Evolutionary conservation across 2,888 invertebrate genomes (phyloP), one percentile per base, ranked within the genome.

Genomic region (Philhelius pedissequus): DNA sequence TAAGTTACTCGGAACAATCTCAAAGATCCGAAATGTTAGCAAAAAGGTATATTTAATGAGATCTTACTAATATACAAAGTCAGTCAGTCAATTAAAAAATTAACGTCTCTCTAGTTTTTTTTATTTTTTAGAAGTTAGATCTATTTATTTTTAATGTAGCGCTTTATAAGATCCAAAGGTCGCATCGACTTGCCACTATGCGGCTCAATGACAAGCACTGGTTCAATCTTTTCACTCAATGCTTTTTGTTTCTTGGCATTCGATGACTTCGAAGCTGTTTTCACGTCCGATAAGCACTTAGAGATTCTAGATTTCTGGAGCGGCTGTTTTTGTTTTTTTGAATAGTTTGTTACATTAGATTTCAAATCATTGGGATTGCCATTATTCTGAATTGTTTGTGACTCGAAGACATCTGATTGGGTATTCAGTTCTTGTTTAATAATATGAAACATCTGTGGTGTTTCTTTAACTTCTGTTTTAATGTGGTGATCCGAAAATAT

Each of bases 111-210:
- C 15, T 48, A 5, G 13, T 4, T 9, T 9, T 52, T 32, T 3
- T 6, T 2, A 25, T 25, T 25, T 4, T n/a, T 25, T 4, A 5
- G 25, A 4, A 25, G 3, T 7, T 40, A 7, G 8, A 15, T 15
- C 18, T 32, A 13, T 4, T 45, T 62, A 13, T 52, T 62, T 4
- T 27, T 66, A 25, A 77, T 18, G 27, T 74, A 83, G 0, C 69
- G 75, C 18, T 54, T 56, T 56, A 84, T 84, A n/a, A 74, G 11
- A 43, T 84, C 83, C 35, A 84, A 54, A 0, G 83, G 83, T 8
- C 79, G 50, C 79, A 84, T 84, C 0, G 48, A 6, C 9, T 60
- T 74, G 0, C 79, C 79, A 13, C 35, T 84, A 0, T 45, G 8
- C 0, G 74, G 74, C 1, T 84, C 83, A 3, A 75, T 43, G 1